Conservation (phyloP, 2,797 vertebrate species). For the Eulemur rubriventer region DNA sequence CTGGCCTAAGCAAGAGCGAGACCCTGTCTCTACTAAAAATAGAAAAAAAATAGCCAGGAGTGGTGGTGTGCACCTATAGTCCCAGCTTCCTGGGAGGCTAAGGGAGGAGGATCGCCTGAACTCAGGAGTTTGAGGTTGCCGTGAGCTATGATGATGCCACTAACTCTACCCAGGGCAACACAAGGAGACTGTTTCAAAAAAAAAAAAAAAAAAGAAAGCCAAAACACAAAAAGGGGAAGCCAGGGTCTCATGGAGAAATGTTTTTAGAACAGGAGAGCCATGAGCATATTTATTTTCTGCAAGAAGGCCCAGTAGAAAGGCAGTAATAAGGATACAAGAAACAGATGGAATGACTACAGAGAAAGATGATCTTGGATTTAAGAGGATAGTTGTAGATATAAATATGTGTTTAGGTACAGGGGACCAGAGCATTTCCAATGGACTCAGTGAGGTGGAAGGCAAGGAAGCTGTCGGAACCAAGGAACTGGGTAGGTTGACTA, state of each 20-base stretch:
- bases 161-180: no score
- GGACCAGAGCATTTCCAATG: neutral
- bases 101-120: no score
- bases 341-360: neutral
- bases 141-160: no score
- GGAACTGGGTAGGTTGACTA: neutral
- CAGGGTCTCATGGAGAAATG: neutral
- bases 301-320: neutral
- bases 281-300: neutral
- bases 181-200: neutral
- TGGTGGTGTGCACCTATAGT: no score
- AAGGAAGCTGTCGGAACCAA: neutral
- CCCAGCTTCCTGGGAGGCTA: no score
- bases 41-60: no score
- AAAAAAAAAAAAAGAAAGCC: neutral
- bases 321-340: neutral
- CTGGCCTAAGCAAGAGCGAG: no score
- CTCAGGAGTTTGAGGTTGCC: no score
- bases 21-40: no score
- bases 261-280: neutral
- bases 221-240: neutral
- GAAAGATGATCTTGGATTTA: neutral
- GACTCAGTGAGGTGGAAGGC: neutral
- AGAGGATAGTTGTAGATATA: neutral
- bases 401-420: neutral